phyloP scores from a whole-genome alignment of 2,888 invertebrate species.

The Apoda limacodes region DNA sequence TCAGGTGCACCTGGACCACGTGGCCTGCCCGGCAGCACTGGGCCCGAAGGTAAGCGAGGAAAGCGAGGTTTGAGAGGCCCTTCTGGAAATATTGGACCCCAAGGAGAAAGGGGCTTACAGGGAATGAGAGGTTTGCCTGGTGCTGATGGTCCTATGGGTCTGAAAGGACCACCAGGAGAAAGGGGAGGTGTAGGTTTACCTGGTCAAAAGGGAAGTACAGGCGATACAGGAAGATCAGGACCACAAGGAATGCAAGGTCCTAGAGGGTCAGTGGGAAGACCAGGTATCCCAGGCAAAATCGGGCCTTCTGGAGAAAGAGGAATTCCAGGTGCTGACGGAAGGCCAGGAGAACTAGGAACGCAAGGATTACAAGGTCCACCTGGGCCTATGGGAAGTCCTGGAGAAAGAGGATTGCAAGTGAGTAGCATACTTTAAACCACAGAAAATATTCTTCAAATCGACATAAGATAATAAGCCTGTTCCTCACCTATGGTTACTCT shows the following conservation, averaged over 20 bases:
- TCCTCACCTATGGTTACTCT: too few relatives aligned
- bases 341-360: constrained; percentile 84
- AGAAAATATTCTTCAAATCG: too few relatives aligned
- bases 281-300: constrained; percentile 77
- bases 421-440: too few relatives aligned
- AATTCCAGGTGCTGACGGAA: constrained; percentile 85
- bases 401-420: constrained; percentile 81
- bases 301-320: constrained; percentile 80
- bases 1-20: constrained; percentile 78
- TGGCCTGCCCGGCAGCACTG: constrained; percentile 79
- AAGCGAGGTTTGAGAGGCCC: constrained; percentile 84
- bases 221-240: constrained; percentile 75
- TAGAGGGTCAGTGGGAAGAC: constrained; percentile 75
- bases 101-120: constrained; percentile 78
- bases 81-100: constrained; percentile 76
- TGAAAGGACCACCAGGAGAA: constrained; percentile 81
- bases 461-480: too few relatives aligned
- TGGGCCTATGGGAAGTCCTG: constrained; percentile 81
- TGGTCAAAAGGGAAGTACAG: constrained; percentile 71
- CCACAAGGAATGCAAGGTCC: constrained; percentile 74
- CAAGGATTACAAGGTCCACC: constrained; percentile 85
- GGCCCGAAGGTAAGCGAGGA: constrained; percentile 85
- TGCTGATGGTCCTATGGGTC: constrained; percentile 79
- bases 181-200: constrained; percentile 67
- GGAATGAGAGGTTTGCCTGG: constrained; percentile 80